Conservation (phyloP, 2,888 invertebrate species). For the Pollenia labialis region DNA sequence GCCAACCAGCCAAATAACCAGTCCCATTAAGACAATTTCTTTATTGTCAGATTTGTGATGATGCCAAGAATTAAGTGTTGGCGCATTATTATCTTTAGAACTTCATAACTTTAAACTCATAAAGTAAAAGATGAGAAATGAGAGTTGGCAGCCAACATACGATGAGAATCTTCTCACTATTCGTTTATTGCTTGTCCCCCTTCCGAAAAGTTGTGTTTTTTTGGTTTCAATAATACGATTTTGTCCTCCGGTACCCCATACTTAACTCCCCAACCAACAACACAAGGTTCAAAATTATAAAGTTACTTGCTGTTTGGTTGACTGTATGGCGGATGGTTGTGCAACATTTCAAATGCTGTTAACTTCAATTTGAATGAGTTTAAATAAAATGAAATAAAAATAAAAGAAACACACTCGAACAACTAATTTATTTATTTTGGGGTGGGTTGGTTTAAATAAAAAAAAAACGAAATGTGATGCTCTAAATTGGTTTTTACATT, state of each 20-base stretch:
- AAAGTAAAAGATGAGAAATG: conserved; percentile 73
- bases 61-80: conserved; percentile 83
- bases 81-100: conserved; percentile 83
- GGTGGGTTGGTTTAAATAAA: conserved; percentile 59
- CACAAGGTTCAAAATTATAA: conserved; percentile 62
- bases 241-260: conserved; percentile 38
- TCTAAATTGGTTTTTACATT: conserved; percentile 72
- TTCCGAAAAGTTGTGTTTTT: conserved; percentile 22
- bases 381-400: conserved; percentile 59
- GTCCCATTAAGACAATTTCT: conserved; percentile 70
- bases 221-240: conserved; percentile 62
- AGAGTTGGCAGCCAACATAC: conserved; percentile 73
- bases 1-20: conserved; percentile 49
- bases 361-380: conserved; percentile 73
- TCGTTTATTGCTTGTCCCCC: conserved; percentile 50
- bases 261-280: neutral
- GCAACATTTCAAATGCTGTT: conserved; percentile 65
- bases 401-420: conserved; percentile 7
- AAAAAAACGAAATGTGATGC: conserved; percentile 62
- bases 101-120: conserved; percentile 80
- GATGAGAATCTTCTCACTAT: conserved; percentile 62
- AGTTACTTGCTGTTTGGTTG: conserved; percentile 34
- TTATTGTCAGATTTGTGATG: conserved; percentile 77
- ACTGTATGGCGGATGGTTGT: conserved; percentile 32
- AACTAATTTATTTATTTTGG: conserved; percentile 38